These are phyloP conservation scores for Epinotia nisella DNA, from an alignment of 2,888 invertebrate species.

Conservation along the genomic window DNA sequence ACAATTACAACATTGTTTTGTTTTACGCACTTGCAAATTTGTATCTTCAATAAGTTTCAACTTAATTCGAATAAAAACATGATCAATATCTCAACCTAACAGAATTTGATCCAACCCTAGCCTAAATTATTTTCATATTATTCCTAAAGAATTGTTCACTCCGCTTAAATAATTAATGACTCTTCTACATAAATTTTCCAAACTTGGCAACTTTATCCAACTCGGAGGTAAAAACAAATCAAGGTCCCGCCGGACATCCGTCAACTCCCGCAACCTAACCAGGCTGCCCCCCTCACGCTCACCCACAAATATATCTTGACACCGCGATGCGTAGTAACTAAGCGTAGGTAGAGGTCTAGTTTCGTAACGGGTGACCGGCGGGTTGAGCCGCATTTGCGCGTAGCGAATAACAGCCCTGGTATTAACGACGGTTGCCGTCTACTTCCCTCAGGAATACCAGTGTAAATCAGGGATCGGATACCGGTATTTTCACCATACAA, in stretches of 20 bases:
- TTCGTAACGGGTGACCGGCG: too few relatives aligned
- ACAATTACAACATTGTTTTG: too few relatives aligned
- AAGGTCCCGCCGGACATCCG: constrained; percentile 18
- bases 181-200: not conserved
- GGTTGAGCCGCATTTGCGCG: too few relatives aligned
- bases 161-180: constrained; percentile 6
- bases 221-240: constrained; percentile 17
- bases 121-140: not conserved
- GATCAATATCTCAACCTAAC: not conserved
- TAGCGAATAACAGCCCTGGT: too few relatives aligned
- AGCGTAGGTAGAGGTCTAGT: too few relatives aligned
- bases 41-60: too few relatives aligned
- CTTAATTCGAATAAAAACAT: not conserved
- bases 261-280: constrained; percentile 13
- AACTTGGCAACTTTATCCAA: constrained; percentile 5
- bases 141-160: not conserved
- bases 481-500: too few relatives aligned
- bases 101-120: not conserved
- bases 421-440: not conserved
- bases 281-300: too few relatives aligned
- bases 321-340: too few relatives aligned
- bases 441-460: not conserved
- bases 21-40: too few relatives aligned
- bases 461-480: too few relatives aligned
- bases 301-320: too few relatives aligned